Conservation (phyloP, 2,888 invertebrate genomes). For the Eristalis arbustorum region DNA sequence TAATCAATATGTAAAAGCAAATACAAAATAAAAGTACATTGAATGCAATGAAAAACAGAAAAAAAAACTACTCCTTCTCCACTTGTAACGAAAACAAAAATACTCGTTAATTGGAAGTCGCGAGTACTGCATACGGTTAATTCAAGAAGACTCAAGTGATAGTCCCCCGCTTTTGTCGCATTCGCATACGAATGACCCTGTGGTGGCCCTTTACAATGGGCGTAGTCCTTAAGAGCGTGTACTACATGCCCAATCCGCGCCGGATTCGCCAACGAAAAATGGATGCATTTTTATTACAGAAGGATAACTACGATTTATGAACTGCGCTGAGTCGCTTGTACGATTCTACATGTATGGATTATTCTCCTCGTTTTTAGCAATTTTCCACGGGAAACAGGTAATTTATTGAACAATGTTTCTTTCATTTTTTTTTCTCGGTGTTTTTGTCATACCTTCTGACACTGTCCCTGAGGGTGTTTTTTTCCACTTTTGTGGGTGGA, state of each 20-base stretch:
- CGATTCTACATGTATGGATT: background rate
- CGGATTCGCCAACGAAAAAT: background rate
- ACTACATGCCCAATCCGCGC: background rate
- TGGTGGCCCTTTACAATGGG: slow-evolving; percentile 5
- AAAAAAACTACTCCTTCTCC: background rate
- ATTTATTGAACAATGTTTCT: slow-evolving; percentile 8
- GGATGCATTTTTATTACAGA: slow-evolving; percentile 13
- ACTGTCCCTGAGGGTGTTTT: background rate
- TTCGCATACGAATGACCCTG: background rate
- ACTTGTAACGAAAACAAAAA: background rate
- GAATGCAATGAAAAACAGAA: background rate
- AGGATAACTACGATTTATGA: slow-evolving; percentile 26
- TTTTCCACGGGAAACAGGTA: background rate
- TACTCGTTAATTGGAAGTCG: slow-evolving; percentile 13
- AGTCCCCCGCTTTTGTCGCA: slow-evolving; percentile 15
- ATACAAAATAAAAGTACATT: background rate
- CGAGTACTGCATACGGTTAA: background rate
- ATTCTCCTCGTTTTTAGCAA: slow-evolving; percentile 17
- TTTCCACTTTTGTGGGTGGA: background rate
- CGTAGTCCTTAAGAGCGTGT: slow-evolving; percentile 1
- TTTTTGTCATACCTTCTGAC: background rate
- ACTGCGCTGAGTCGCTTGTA: slow-evolving; percentile 1
- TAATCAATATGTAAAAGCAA: background rate
- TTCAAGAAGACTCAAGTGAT: slow-evolving; percentile 9
- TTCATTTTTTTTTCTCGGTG: background rate